Evolutionary conservation across 2,888 invertebrate genomes (phyloP).

Genomic region (Chrysolina americana): DNA sequence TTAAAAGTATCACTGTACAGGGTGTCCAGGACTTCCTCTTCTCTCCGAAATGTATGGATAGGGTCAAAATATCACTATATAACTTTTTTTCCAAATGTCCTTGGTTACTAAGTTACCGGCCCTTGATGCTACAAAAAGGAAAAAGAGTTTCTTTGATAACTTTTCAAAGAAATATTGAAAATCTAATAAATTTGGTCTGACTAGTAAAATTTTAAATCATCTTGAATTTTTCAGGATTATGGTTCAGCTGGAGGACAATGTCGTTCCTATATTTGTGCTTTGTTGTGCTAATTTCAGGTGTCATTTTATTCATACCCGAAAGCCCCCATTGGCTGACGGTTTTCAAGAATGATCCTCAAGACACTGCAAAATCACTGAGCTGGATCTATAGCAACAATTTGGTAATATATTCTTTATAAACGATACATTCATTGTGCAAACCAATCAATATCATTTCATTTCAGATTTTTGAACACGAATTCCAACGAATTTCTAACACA

Average conservation of each 20-base stretch:
- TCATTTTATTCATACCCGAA: constrained; percentile 71
- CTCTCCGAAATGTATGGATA: no score
- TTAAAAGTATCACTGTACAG: no score
- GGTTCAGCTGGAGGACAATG: constrained; percentile 71
- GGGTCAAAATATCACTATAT: no score
- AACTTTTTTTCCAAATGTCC: no score
- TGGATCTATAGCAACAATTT: constrained; percentile 69
- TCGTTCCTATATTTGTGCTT: constrained; percentile 69
- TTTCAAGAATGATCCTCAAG: constrained; percentile 65
- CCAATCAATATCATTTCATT: constrained; percentile 19
- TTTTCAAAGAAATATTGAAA: no score
- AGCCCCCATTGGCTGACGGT: constrained; percentile 74
- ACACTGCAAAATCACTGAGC: constrained; percentile 67
- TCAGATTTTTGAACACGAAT: constrained; percentile 53
- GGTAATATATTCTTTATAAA: constrained; percentile 58
- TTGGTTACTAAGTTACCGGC: no score
- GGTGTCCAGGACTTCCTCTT: no score
- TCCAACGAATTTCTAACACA: constrained; percentile 54
- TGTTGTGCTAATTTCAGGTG: constrained; percentile 63
- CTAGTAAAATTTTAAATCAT: no score
- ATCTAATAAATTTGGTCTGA: no score
- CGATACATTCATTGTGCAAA: background rate
- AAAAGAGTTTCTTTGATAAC: no score
- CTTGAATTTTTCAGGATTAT: constrained; percentile 60
- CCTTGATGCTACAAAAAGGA: no score